Percentiles rank a stretch among this genome's conserved stretches.
Evolutionary conservation across 2,888 invertebrate genomes (phyloP).

Genomic region (Nineta flava): DNA sequence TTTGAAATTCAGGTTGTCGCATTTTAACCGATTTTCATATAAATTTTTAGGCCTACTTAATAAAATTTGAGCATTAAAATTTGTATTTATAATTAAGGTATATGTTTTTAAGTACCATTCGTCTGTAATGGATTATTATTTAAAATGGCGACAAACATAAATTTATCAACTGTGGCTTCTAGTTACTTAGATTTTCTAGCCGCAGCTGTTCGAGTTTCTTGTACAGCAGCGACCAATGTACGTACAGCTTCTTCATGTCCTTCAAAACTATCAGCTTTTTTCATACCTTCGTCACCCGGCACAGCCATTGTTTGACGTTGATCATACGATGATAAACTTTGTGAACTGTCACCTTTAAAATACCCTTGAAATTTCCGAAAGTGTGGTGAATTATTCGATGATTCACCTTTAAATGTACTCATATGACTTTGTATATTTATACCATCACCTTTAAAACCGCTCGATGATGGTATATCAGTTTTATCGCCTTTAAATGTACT

Average conservation of each 20-base stretch:
- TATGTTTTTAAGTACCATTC: too few species aligned
- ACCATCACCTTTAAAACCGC: neutral
- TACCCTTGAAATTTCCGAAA: conserved; percentile 1
- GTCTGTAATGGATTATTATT: neutral
- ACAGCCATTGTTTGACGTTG: neutral
- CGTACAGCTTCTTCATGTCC: conserved; percentile 53
- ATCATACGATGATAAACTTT: neutral
- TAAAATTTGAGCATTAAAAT: too few species aligned
- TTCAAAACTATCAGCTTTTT: conserved; percentile 50
- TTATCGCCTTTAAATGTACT: neutral
- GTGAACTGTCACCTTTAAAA: conserved; percentile 7
- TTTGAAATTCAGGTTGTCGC: too few species aligned
- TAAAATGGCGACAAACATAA: conserved; percentile 1
- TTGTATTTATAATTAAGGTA: too few species aligned
- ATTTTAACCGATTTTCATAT: too few species aligned
- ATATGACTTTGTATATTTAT: neutral
- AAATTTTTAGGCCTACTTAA: too few species aligned
- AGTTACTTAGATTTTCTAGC: conserved; percentile 6
- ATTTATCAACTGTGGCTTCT: conserved; percentile 1
- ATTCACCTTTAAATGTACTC: conserved; percentile 4
- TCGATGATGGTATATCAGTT: neutral
- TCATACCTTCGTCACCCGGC: conserved; percentile 17
- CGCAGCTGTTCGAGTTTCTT: conserved; percentile 37
- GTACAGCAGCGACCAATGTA: conserved; percentile 47
- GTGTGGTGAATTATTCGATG: neutral